Evolutionary conservation across 2,797 vertebrate species (phyloP).

Genomic region (Fratercula arctica): DNA sequence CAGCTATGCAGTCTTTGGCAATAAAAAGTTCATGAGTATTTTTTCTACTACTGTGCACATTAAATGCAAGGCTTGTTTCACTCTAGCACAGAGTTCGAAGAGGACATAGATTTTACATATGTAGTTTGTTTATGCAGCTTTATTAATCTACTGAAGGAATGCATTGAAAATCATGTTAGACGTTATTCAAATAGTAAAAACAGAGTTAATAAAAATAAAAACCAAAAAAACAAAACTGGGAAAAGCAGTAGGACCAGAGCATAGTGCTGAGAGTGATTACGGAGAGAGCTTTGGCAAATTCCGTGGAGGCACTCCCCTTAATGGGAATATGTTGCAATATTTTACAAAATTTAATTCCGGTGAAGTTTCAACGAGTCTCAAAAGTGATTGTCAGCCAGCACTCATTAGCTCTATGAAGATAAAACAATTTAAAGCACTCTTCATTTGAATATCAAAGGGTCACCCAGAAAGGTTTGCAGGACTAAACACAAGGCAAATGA

Average conservation of each 20-base stretch:
- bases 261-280: not conserved
- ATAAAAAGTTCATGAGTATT: conserved; percentile 22
- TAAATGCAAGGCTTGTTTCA: not conserved
- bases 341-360: not conserved
- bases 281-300: not conserved
- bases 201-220: not conserved
- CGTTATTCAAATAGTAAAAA: not conserved
- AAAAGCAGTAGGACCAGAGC: not conserved
- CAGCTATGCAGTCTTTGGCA: not conserved
- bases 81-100: not conserved
- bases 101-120: conserved; percentile 31
- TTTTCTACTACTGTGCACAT: not conserved
- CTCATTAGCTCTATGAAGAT: conserved; percentile 36
- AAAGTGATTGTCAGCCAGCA: not conserved
- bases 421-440: conserved; percentile 36
- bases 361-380: not conserved
- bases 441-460: conserved; percentile 68
- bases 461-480: conserved; percentile 51
- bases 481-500: conserved; percentile 48
- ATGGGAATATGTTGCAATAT: not conserved
- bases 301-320: not conserved
- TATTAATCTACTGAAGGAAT: not conserved
- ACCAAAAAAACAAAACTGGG: not conserved
- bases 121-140: not conserved
- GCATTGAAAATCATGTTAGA: not conserved